Base-by-base conservation (phyloP, 2,113 vertebrate species). In the Panurus biarmicus region DNA sequence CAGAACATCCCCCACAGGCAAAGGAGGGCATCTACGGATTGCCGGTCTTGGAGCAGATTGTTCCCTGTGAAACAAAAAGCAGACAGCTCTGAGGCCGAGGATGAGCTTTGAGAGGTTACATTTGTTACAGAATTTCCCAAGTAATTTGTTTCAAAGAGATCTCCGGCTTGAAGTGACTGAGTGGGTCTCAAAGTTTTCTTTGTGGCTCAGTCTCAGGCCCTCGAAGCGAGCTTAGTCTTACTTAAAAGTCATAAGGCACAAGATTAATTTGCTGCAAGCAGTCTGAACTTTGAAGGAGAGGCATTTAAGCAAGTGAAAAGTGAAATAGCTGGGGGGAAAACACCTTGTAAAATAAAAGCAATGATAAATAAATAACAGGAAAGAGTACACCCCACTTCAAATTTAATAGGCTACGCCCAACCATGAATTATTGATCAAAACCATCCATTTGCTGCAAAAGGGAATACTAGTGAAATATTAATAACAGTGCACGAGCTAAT, bases 321-420 rank as follows among this genome's bases (percentile, higher is more conserved):
- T 89, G 40, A 92, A 96, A 82, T 20, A 89, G 62, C 45, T 78
- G 35, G 31, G 38, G 2, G 0, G 9, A 23, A 57, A 61, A 38
- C 25, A 24, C 2, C 1, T 58, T 50, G 19, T 73, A 85, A 89
- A 95, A 91, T 85, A 66, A 93, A 97, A 95, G 71, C 67, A 85
- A 60, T 70, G 47, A 79, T 95, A 87, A 96, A 95, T 96, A 97
- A 97, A 47, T 95, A 95, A 97, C 85, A 85, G 13, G 94, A 90
- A 95, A 95, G 67, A 0, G 20, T 74, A 95, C 58, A 94, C 91
- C 62, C 35, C 64, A 19, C 88, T 96, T 94, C 87, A 87, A 76
- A 85, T 95, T 76, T 85, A 93, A 95, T 93, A 89, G 58, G 78
- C 84, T 89, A 93, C 40, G 0, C 93, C 91, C 89, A 93, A 11